Conservation (phyloP, 2,888 invertebrate species). For the Pecten maximus region DNA sequence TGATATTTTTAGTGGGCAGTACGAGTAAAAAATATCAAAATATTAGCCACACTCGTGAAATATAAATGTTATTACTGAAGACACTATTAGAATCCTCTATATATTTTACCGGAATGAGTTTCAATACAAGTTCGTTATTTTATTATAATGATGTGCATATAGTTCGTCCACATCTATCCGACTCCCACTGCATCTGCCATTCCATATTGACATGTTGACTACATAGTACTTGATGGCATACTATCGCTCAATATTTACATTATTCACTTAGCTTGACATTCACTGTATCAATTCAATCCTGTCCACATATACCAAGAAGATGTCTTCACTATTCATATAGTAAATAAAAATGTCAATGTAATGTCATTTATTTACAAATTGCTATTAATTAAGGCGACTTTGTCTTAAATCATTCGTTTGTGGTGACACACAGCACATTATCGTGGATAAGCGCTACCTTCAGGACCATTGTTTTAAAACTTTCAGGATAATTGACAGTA, state of each 20-base stretch:
- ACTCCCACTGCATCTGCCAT: neutral
- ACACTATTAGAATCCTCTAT: too few species aligned
- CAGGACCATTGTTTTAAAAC: neutral
- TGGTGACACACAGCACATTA: neutral
- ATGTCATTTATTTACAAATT: neutral
- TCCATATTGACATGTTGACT: too few species aligned
- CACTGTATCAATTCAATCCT: neutral
- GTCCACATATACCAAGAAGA: neutral
- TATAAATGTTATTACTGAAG: too few species aligned
- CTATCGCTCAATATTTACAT: neutral
- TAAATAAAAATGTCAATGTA: constrained; percentile 25
- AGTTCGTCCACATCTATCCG: neutral
- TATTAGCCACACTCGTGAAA: too few species aligned
- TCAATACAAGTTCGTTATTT: neutral
- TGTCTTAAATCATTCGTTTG: neutral
- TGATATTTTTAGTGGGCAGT: too few species aligned
- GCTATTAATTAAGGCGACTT: neutral
- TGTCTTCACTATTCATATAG: neutral
- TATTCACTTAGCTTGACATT: neutral
- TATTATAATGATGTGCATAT: neutral
- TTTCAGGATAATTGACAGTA: neutral
- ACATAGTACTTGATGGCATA: too few species aligned
- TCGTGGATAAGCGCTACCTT: neutral
- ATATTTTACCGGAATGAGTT: too few species aligned
- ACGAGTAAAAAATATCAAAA: too few species aligned